Base-by-base conservation (phyloP, 2,797 vertebrate species). In the Sebastes melanostomus region DNA sequence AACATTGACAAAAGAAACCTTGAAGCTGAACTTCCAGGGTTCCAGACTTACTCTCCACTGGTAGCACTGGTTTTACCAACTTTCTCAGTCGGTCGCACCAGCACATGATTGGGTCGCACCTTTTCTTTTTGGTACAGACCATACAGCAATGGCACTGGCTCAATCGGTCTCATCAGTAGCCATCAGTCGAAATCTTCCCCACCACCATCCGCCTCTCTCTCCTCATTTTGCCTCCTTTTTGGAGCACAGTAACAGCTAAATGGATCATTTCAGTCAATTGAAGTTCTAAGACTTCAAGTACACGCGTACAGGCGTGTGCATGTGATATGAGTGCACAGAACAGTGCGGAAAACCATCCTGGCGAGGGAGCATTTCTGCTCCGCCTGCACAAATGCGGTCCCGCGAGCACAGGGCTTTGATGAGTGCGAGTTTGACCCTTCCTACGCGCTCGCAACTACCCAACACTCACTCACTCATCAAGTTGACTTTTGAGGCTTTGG, bases 201-300 rank as follows among this genome's bases (percentile, higher is more conserved):
- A 20, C 46, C 8, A 52, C 2, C 46, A 1, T 52, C 0, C 0
- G 18, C 18, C 46, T 20, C 18, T 20, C 18, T 52, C 46, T 52
- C 46, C 18, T 52, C 46, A 52, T 52, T 52, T 52, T 20, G 8
- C 46, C 3, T 52, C 18, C 18, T 52, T 52, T 50, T 50, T 50
- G 46, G 46, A 50, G 18, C 1, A 46, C 7, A 8, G 42, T 46
- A 46, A 46, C 42, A 46, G 42, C 42, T 46, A 46, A 46, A 46
- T 46, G 42, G 42, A 46, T 46, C 7, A 1, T 46, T 18, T 18
- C 16, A 18, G 6, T 46, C 6, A 46, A 18, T 46, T 50, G 18
- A 52, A 52, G 46, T 20, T 52, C 46, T 52, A n/a, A 0, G 18
- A 0, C 4, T 0, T 20, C 8, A 52, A 8, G 18, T 52, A 46